Base-by-base conservation (phyloP, 2,888 invertebrate species). In the Nomada ruficornis region DNA sequence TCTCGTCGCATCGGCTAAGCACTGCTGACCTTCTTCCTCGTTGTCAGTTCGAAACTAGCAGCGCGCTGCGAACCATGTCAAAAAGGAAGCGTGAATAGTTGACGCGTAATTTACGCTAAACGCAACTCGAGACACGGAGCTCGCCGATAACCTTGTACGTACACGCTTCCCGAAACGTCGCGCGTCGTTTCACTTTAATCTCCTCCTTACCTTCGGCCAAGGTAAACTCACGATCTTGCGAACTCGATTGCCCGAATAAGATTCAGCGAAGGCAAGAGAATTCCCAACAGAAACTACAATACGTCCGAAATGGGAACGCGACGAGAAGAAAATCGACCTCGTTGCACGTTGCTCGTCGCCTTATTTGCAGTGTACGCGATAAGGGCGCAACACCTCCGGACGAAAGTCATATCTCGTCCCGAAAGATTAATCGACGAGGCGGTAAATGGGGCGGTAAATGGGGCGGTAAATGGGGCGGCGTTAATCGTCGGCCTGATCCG, bases 21-120 rank as follows among this genome's bases (percentile, higher is more conserved):
- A 71, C 78, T n/a, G n/a, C n/a, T 67, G 67, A 80, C 80, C 78
- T 62, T 78, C 78, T 80, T 78, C 50, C 20, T 11, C 29, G 0
- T 36, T 36, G 29, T 7, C 9, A 68, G 55, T 67, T 67, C 0
- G 7, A 18, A 55, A 42, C 60, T 77, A 18, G 42, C 29, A 26
- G 62, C 23, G 2, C n/a, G 71, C 13, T 15, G 2, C 2, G 26
- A 9, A 15, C 9, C 20, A 10, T 11, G 67, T 15, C 13, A 23
- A 67, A 80, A 50, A 13, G 47, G 36, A 15, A 1, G 20, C 18
- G 23, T 1, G 60, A 65, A 77, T 65, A 65, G 77, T 70, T 65
- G 64, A 36, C 59, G 13, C 26, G 65, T 47, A 26, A 69, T 55
- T n/a, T 9, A 4, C 54, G 18, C n/a, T 20, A 4, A 13, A 29